Base-by-base conservation (phyloP, 2,113 vertebrate species). In the Oryzias celebensis region DNA sequence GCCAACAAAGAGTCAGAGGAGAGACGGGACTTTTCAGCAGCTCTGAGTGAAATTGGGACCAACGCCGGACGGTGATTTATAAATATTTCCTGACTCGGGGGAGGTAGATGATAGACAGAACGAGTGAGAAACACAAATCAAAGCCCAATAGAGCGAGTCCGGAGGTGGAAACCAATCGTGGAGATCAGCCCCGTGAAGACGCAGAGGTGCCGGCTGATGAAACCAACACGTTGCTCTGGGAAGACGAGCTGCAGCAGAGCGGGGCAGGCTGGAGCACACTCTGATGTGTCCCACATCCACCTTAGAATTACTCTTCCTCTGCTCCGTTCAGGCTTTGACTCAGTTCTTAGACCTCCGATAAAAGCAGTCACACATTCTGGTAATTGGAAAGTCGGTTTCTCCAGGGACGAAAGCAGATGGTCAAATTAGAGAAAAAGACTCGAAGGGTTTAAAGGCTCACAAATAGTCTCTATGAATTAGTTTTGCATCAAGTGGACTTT, bases 141-240 rank as follows among this genome's bases (percentile, higher is more conserved):
- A 54, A 50, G 69, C 16, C 20, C 42, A 23, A 54, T 20, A 58
- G 61, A 66, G 68, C 45, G 57, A 43, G 36, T 2, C 44, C 23
- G 66, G 54, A 70, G 45, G 57, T 18, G 67, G 47, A n/a, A 61
- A 45, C n/a, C 36, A 62, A 67, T 65, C 60, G 68, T 67, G 50
- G 23, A 70, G 74, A 26, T 16, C 13, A 54, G 65, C 77, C 54
- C 70, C 44, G 52, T 54, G 16, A 75, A 68, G 72, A 68, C 57
- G 53, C 31, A 65, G 76, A 75, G 61, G 64, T 20, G 31, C 60
- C 69, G 17, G 1, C 54, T 70, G 58, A 83, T 78, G 41, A 75
- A 64, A 79, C 80, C 68, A 65, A 71, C 68, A 80, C 44, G 18
- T 71, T 14, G 22, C 58, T 83, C 49, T 57, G 64, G 66, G 48